These are phyloP conservation scores for Trilocha varians DNA, from an alignment of 2,888 invertebrate genomes.

Conservation along the genomic window DNA sequence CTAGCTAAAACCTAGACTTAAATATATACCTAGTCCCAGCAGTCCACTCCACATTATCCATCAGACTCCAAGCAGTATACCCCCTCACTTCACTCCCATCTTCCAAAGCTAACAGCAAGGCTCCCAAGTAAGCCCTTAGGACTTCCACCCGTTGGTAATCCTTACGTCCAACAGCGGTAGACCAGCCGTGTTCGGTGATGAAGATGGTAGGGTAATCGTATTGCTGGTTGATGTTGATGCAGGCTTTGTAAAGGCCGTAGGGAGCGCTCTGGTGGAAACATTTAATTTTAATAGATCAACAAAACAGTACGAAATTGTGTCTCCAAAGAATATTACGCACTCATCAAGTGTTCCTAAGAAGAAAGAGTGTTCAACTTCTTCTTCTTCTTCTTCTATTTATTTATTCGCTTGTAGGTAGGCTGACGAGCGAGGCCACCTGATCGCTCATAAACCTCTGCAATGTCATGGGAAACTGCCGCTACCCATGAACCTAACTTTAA, in stretches of 20 bases:
- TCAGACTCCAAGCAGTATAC: constrained; percentile 76
- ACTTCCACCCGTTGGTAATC: constrained; percentile 56
- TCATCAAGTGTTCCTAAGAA: too few species aligned
- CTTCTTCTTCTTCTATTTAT: too few species aligned
- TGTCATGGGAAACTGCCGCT: too few species aligned
- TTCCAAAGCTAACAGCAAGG: constrained; percentile 59
- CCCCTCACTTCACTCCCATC: constrained; percentile 64
- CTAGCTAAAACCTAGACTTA: background rate
- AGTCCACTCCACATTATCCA: constrained; percentile 80
- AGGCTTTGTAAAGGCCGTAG: constrained; percentile 49
- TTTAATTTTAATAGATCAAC: too few species aligned
- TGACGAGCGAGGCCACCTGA: too few species aligned
- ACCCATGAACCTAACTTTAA: too few species aligned
- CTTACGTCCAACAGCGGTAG: constrained; percentile 46
- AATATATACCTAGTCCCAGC: constrained; percentile 66
- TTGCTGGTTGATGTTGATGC: constrained; percentile 37
- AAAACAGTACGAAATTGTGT: too few species aligned
- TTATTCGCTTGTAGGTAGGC: too few species aligned
- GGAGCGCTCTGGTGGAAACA: constrained; percentile 54
- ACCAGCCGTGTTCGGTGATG: constrained; percentile 76
- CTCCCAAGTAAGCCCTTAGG: constrained; percentile 50
- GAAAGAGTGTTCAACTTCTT: too few species aligned
- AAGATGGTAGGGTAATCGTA: constrained; percentile 43
- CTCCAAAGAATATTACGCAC: too few species aligned
- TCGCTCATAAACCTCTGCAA: too few species aligned